phyloP scores from a whole-genome alignment of 1,140 invertebrate species.

The Yoshiicerus persimilis region DNA sequence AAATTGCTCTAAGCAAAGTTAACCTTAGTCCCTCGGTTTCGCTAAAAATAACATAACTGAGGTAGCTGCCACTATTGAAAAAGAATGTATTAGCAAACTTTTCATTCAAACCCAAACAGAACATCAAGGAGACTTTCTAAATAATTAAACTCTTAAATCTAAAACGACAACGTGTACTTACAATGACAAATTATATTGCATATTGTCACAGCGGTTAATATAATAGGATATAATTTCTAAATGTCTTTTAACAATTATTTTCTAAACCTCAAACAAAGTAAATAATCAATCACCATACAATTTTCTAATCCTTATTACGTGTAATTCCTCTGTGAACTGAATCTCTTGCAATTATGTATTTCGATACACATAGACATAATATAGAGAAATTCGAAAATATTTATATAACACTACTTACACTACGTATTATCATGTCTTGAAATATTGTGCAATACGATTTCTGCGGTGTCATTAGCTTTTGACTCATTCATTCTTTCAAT shows the following conservation, averaged over 20 bases:
- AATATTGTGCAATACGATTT: too few relatives aligned
- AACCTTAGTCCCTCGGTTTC: background rate
- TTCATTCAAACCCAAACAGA: background rate
- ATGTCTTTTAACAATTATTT: background rate
- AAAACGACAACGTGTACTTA: too few relatives aligned
- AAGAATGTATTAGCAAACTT: background rate
- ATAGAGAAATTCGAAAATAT: too few relatives aligned
- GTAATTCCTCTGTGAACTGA: background rate
- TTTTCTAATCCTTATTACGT: background rate
- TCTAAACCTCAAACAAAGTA: background rate
- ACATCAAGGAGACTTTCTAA: background rate
- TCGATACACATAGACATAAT: too few relatives aligned
- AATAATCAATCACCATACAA: background rate
- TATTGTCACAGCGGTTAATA: too few relatives aligned
- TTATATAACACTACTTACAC: too few relatives aligned
- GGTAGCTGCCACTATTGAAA: background rate
- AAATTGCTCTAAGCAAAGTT: background rate
- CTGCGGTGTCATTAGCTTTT: too few relatives aligned
- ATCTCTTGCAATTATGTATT: background rate
- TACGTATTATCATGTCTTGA: too few relatives aligned
- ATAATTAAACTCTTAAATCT: background rate
- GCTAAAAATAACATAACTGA: background rate
- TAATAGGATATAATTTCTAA: background rate
- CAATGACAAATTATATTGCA: too few relatives aligned
- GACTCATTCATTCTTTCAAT: too few relatives aligned